Conservation (phyloP, 2,113 vertebrate genomes). For the Oriolus oriolus region DNA sequence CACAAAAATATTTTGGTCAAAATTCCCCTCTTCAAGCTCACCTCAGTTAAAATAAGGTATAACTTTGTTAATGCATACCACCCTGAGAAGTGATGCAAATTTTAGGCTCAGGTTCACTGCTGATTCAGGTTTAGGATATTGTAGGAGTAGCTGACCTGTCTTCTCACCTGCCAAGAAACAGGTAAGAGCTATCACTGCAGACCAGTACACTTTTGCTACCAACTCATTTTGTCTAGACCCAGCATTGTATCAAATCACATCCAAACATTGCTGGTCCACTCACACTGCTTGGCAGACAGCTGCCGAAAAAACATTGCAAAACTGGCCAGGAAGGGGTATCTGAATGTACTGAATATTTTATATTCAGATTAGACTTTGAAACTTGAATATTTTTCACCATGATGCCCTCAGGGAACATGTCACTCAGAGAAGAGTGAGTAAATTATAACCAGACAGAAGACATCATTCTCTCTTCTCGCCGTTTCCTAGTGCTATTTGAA, state of each 20-base stretch:
- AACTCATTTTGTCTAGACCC: not conserved
- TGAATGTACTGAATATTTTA: not conserved
- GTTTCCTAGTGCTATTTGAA: not conserved
- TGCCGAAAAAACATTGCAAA: not conserved
- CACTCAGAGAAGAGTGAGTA: not conserved
- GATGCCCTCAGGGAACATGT: not conserved
- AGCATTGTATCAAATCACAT: not conserved
- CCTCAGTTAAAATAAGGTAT: not conserved
- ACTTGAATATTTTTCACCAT: not conserved
- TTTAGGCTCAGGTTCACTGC: not conserved
- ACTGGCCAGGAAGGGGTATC: not conserved
- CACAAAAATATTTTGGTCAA: not conserved
- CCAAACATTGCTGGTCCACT: not conserved
- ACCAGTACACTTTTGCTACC: not conserved
- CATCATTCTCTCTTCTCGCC: not conserved
- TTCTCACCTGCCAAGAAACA: not conserved
- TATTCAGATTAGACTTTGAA: not conserved
- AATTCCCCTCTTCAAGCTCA: not conserved
- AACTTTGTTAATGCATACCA: not conserved
- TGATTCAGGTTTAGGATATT: not conserved
- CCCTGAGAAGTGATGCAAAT: not conserved
- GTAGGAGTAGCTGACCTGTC: not conserved
- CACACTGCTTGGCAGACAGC: not conserved
- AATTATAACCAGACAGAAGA: not conserved
- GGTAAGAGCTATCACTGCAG: not conserved